Conservation (phyloP, 2,888 invertebrate species). For the Adelphocoris suturalis region DNA sequence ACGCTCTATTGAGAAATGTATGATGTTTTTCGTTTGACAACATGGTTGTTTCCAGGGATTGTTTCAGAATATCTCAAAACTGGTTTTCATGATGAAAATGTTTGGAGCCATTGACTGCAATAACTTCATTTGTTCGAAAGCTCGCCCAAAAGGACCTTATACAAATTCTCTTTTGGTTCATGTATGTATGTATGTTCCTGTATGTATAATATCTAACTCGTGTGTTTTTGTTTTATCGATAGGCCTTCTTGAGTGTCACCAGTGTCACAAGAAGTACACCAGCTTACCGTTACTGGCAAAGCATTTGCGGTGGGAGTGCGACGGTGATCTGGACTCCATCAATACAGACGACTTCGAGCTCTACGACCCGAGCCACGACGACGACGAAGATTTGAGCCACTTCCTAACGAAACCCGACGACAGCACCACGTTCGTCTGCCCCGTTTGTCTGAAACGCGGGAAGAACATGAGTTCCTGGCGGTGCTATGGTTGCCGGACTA, state of each 20-base stretch:
- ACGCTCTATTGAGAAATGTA: too few species aligned
- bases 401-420: too few species aligned
- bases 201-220: not conserved
- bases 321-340: not conserved
- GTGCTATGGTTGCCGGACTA: slow-evolving; percentile 5
- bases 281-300: not conserved
- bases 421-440: not conserved
- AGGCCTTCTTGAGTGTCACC: not conserved
- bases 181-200: too few species aligned
- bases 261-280: not conserved
- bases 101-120: too few species aligned
- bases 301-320: not conserved
- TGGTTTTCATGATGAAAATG: too few species aligned
- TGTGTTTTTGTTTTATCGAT: not conserved
- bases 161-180: too few species aligned
- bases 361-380: not conserved
- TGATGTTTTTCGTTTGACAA: too few species aligned
- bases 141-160: too few species aligned
- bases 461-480: slow-evolving; percentile 9
- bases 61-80: too few species aligned
- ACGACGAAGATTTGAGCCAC: not conserved
- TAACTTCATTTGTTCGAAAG: too few species aligned
- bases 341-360: slow-evolving; percentile 1
- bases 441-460: not conserved
- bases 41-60: too few species aligned